Base-by-base conservation (phyloP, 2,888 invertebrate genomes). In the Lysandra coridon region DNA sequence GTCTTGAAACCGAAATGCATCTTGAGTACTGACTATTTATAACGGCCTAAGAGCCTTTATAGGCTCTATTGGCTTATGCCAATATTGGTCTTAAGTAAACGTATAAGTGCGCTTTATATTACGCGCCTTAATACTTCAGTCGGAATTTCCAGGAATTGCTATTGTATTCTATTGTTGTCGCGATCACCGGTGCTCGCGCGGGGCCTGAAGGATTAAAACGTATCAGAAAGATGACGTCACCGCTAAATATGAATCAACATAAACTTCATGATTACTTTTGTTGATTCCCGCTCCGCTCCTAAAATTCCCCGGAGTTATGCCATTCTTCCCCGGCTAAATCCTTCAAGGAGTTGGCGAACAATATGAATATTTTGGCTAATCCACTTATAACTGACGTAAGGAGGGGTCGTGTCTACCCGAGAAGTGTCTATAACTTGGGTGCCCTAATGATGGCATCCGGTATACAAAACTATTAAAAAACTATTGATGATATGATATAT, bases 331-430 rank as follows among this genome's bases (percentile, higher is more conserved):
- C 37, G 33, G 76, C 40, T 69, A 79, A 79, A 73, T 79, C 79
- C 79, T 76, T 80, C 37, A 37, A 62, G 73, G 64, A 79, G 74
- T 78, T 80, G 78, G 73, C 80, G 75, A 78, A 80, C 80, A 80
- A 79, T 78, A 78, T 60, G 77, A 76, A 73, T 60, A 77, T 73
- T 80, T 76, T 53, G 76, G 3, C 57, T 75, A 33, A 69, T 69
- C 69, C 17, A 69, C 69, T 69, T 33, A 17, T 17, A 37, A 69
- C 69, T 17, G 69, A 5, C 69, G 69, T 37, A 33, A 6, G 33
- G 4, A 69, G 1, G 2, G 69, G 37, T 14, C 33, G 14, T 33
- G 5, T 69, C 69, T 5, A 69, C 69, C 69, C 64, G 64, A 12
- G 12, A 5, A 69, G 37, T 5, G 33, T 14, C 14, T 33, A 1